Base-by-base conservation (phyloP, 2,113 vertebrate species). In the Psophia crepitans region DNA sequence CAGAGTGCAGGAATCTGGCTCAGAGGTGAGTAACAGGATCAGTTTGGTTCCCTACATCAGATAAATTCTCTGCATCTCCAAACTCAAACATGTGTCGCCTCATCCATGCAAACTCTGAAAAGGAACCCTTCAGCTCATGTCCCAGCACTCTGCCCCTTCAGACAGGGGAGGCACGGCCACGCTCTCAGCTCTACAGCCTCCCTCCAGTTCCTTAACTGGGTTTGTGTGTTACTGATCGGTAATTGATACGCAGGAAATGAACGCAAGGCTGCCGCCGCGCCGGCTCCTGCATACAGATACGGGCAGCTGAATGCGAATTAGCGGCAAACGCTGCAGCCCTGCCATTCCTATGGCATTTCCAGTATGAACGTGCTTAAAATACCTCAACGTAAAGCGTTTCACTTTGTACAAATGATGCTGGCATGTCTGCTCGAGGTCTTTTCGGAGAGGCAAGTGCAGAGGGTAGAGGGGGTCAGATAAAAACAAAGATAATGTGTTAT, bases 241-340 rank as follows among this genome's bases (percentile, higher is more conserved):
- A 89, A 95, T 33, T 95, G 94, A 94, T 94, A 94, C 64, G 78
- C 94, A 90, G 83, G 89, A 97, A 97, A 96, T 77, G 95, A 94
- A 97, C 78, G 60, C 8, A 35, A 92, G 90, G 76, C 65, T 27
- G 28, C 60, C 33, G 23, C 90, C 4, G 26, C 56, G 92, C 68
- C 54, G 2, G 49, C 77, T 60, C 28, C 91, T 92, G 87, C 93
- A 95, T 92, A 84, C 87, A 97, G 96, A 98, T 92, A 70, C 3
- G 0, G 75, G 74, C 96, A 94, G 92, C 97, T 95, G 96, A 94
- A 97, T 70, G 85, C 5, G 12, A 93, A 96, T 56, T 84, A 64
- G 66, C 89, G 91, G 65, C 74, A n/a, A 93, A 92, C 12, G 17
- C 92, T 79, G 89, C 87, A 82, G 63, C 57, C 75, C 71, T 93